A percentile compares a stretch with the other conserved stretches of the same genome.
Conservation (phyloP, 2,888 invertebrate genomes). For the Sphinx pinastri region DNA sequence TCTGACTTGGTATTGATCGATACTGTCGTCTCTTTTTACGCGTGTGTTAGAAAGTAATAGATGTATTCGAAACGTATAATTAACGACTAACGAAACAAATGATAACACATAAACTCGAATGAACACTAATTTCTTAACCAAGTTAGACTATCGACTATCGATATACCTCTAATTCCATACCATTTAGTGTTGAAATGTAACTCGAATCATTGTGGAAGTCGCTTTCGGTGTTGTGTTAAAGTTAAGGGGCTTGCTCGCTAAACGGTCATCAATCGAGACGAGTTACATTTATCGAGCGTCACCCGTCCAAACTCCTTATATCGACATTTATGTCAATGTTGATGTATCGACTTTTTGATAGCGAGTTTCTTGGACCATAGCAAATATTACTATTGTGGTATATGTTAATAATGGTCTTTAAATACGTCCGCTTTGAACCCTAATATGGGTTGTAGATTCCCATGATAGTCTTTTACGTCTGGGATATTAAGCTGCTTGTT, state of each 20-base stretch:
- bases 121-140: slow-evolving; percentile 13
- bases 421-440: slow-evolving; percentile 2
- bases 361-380: background rate
- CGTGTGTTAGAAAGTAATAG: slow-evolving; percentile 21
- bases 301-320: slow-evolving; percentile 63
- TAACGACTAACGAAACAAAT: background rate
- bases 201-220: slow-evolving; percentile 52
- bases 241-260: slow-evolving; percentile 52
- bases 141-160: slow-evolving; percentile 10
- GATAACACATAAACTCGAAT: background rate
- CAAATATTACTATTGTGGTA: background rate
- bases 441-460: background rate
- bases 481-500: background rate
- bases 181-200: slow-evolving; percentile 32
- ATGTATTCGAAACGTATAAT: background rate
- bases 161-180: slow-evolving; percentile 30
- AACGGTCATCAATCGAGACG: slow-evolving; percentile 53
- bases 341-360: background rate
- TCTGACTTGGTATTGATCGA: slow-evolving; percentile 9
- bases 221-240: slow-evolving; percentile 63
- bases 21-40: slow-evolving; percentile 25
- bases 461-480: background rate
- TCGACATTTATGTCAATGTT: slow-evolving; percentile 24
- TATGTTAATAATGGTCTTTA: background rate
- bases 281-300: slow-evolving; percentile 49